Percentiles rank a stretch among this genome's conserved stretches.
phyloP scores from a whole-genome alignment of 2,888 invertebrate species.

The Oeneis ivallda region DNA sequence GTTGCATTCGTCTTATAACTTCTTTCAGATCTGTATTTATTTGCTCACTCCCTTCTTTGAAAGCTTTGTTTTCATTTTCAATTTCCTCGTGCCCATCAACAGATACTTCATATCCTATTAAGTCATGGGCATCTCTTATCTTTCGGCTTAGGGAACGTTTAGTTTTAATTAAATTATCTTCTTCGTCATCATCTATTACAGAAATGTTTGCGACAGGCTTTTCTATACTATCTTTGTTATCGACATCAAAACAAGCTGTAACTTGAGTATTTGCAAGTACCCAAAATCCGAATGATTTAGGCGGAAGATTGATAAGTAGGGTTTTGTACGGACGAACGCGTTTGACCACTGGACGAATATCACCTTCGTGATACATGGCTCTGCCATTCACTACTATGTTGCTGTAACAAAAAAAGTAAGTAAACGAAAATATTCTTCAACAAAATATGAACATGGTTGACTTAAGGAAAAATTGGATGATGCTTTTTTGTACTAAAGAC shows the following conservation, averaged over 20 bases:
- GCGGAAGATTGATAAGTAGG: conserved; percentile 82
- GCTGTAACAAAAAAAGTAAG: conserved; percentile 57
- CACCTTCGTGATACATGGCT: conserved; percentile 80
- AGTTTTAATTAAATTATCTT: conserved; percentile 42
- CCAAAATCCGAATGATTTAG: conserved; percentile 88
- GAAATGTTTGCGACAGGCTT: conserved; percentile 29
- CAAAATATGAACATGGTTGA: not conserved
- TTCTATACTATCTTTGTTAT: conserved; percentile 44
- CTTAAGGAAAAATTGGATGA: no score
- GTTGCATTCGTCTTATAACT: conserved; percentile 45
- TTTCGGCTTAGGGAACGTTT: conserved; percentile 51
- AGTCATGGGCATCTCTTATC: conserved; percentile 11
- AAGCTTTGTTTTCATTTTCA: conserved; percentile 43
- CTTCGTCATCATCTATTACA: conserved; percentile 42
- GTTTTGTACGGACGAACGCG: conserved; percentile 76
- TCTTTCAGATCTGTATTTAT: conserved; percentile 56
- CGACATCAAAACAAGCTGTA: conserved; percentile 74
- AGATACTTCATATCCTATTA: conserved; percentile 23
- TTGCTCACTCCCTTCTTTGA: conserved; percentile 48
- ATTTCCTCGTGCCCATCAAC: conserved; percentile 44
- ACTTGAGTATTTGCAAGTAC: conserved; percentile 85
- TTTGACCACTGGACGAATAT: conserved; percentile 79
- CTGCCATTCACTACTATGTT: conserved; percentile 84
- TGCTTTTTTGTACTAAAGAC: no score
- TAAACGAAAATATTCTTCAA: not conserved